These are phyloP conservation scores for Gryon sp. DNA, from an alignment of 1,140 invertebrate species.

Conservation along the genomic window DNA sequence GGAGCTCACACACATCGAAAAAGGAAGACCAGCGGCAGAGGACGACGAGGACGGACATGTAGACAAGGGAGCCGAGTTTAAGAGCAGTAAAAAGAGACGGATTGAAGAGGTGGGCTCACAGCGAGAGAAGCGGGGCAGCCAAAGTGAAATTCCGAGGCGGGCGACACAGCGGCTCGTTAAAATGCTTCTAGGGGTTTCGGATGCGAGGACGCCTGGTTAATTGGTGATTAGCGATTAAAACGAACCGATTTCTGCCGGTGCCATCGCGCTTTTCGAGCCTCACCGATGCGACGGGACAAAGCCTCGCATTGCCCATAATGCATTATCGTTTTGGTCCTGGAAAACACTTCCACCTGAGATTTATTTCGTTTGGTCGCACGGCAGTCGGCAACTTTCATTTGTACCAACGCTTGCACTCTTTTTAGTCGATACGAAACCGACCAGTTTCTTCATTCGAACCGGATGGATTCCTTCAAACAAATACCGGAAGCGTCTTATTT, in stretches of 20 bases:
- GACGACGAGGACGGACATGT: slow-evolving; percentile 31
- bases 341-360: slow-evolving; percentile 58
- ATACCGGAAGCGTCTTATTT: slow-evolving; percentile 62
- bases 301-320: slow-evolving; percentile 64
- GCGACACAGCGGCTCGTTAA: slow-evolving; percentile 80
- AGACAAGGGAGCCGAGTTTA: slow-evolving; percentile 33
- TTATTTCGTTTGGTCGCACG: slow-evolving; percentile 53
- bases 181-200: slow-evolving; percentile 79
- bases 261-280: slow-evolving; percentile 54
- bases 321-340: slow-evolving; percentile 64
- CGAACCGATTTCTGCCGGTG: slow-evolving; percentile 72
- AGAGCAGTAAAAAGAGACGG: slow-evolving; percentile 53
- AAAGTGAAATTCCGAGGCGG: slow-evolving; percentile 77
- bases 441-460: slow-evolving; percentile 39
- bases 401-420: slow-evolving; percentile 19
- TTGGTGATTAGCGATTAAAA: slow-evolving; percentile 81
- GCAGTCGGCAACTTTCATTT: slow-evolving; percentile 56
- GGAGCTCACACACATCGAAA: slow-evolving; percentile 59
- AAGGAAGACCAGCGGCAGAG: slow-evolving; percentile 26
- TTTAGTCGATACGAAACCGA: slow-evolving; percentile 40
- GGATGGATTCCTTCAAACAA: slow-evolving; percentile 60
- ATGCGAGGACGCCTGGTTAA: slow-evolving; percentile 77
- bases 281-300: slow-evolving; percentile 60
- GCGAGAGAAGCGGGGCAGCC: slow-evolving; percentile 60
- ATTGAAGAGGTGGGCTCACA: slow-evolving; percentile 32